Evolutionary conservation across 2,797 vertebrate genomes (phyloP).

Genomic region (Anas acuta): DNA sequence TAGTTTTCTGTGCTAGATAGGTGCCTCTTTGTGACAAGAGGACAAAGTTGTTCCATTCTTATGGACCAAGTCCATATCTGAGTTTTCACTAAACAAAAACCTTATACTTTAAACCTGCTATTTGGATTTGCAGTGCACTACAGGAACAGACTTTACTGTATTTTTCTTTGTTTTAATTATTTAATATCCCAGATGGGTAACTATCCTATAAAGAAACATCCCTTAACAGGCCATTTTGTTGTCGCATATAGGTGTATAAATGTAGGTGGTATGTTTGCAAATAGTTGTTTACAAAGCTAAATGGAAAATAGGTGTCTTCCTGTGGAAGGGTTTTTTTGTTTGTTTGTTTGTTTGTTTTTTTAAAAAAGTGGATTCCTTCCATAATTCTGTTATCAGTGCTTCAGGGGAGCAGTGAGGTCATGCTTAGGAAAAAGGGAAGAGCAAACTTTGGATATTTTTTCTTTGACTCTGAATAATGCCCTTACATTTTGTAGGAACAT

Average conservation of each 20-base stretch:
- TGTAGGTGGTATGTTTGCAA: background rate
- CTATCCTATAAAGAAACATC: background rate
- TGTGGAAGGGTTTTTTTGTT: background rate
- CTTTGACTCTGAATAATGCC: background rate
- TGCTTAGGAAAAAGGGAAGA: background rate
- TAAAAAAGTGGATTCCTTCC: background rate
- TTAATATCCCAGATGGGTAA: background rate
- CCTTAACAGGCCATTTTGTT: background rate
- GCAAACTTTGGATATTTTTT: background rate
- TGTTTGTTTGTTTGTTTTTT: too few relatives aligned
- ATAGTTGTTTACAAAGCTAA: background rate
- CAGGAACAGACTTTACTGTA: background rate
- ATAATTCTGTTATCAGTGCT: background rate
- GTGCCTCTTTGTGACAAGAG: background rate
- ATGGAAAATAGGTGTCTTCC: background rate
- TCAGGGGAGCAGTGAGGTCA: background rate
- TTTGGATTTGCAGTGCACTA: background rate
- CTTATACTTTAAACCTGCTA: accelerated
- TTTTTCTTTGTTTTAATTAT: background rate
- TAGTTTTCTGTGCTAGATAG: background rate
- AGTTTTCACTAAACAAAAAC: background rate
- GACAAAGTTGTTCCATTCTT: background rate
- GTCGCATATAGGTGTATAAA: accelerated
- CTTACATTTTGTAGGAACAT: background rate
- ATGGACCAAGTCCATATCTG: background rate